Conservation (phyloP, 2,797 vertebrate species). For the Poeciliopsis paucimaculata region DNA sequence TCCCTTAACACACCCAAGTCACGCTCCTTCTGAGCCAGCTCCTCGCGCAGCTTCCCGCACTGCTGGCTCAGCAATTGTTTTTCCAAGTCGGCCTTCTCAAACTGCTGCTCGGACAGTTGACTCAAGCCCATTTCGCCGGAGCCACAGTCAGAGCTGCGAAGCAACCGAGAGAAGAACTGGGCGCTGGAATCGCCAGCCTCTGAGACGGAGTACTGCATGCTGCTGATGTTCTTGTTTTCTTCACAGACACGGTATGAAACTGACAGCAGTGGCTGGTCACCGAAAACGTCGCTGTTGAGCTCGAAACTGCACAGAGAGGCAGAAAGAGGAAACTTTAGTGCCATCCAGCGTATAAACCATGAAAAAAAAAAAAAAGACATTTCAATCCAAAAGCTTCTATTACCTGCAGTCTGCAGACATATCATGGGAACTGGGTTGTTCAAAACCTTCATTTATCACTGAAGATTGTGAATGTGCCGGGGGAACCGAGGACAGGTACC, state of each 20-base stretch:
- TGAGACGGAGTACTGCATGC: background rate
- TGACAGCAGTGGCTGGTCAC: slow-evolving; percentile 72
- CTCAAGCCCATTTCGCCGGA: slow-evolving; percentile 47
- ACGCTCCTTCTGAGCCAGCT: slow-evolving; percentile 76
- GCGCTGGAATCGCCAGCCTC: slow-evolving; percentile 13
- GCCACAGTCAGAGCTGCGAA: slow-evolving; percentile 43
- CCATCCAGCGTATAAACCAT: background rate
- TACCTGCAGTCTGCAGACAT: slow-evolving; percentile 69
- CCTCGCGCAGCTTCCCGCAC: slow-evolving; percentile 77
- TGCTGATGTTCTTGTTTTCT: slow-evolving; percentile 28
- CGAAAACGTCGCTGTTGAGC: slow-evolving; percentile 72
- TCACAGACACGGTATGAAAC: slow-evolving; percentile 56
- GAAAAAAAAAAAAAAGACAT: background rate
- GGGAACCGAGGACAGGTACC: slow-evolving; percentile 77
- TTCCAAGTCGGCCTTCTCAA: slow-evolving; percentile 58
- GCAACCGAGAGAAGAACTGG: slow-evolving; percentile 52
- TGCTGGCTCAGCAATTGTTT: slow-evolving; percentile 75
- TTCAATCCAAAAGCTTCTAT: background rate
- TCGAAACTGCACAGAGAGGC: slow-evolving; percentile 63
- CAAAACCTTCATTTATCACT: slow-evolving; percentile 60
- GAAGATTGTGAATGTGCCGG: slow-evolving; percentile 58
- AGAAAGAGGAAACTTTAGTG: slow-evolving; percentile 5
- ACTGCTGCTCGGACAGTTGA: slow-evolving; percentile 47
- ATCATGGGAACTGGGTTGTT: slow-evolving; percentile 67
- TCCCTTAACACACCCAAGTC: slow-evolving; percentile 74